Evolutionary conservation across 2,797 vertebrate species (phyloP).

Genomic region (Sitta carolinensis): DNA sequence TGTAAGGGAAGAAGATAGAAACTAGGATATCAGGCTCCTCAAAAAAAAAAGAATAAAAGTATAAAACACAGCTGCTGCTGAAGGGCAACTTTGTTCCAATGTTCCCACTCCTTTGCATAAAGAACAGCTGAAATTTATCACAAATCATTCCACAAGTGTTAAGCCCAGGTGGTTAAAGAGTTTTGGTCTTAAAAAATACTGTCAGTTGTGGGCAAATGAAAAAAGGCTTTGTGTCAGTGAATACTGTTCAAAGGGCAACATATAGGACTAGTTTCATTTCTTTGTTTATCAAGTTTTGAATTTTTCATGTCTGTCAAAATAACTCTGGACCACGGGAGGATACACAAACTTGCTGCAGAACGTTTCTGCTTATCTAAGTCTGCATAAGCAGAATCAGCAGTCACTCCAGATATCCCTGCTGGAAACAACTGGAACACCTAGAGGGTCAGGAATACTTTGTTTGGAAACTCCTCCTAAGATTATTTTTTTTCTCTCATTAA

Average conservation of each 20-base stretch:
- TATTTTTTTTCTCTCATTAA: not conserved
- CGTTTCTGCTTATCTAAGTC: not conserved
- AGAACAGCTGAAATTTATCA: conserved; percentile 23
- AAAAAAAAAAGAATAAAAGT: conserved; percentile 37
- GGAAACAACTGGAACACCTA: not conserved
- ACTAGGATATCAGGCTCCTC: not conserved
- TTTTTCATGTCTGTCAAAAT: not conserved
- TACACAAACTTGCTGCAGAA: not conserved
- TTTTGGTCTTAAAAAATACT: not conserved
- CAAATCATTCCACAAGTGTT: conserved; percentile 2
- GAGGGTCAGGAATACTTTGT: not conserved
- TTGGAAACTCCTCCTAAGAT: not conserved
- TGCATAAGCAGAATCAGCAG: not conserved
- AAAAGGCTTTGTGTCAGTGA: not conserved
- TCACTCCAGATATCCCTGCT: not conserved
- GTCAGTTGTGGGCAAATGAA: not conserved
- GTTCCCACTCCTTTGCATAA: not conserved
- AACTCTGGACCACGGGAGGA: not conserved
- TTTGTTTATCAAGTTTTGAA: not conserved
- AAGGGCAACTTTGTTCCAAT: conserved; percentile 37
- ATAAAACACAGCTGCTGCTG: conserved; percentile 5
- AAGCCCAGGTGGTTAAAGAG: conserved; percentile 3
- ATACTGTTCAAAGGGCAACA: not conserved
- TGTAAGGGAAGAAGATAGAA: not conserved
- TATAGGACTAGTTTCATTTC: not conserved